phyloP scores from a whole-genome alignment of 2,113 vertebrate genomes.

The Dicerorhinus sumatrensis region DNA sequence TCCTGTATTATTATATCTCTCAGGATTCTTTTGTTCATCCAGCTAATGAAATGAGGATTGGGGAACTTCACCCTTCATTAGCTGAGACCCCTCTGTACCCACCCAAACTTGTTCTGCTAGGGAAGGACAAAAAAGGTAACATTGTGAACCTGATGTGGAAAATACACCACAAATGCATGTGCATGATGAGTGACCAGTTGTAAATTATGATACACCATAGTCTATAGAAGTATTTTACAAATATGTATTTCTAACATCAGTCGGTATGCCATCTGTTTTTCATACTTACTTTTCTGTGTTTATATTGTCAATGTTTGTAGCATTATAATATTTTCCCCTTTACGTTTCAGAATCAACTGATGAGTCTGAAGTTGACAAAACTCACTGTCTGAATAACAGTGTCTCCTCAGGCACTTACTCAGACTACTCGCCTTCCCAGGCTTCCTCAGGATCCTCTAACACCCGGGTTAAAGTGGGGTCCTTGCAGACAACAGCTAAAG shows the following conservation, averaged over 20 bases:
- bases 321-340: conserved; percentile 74
- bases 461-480: conserved; percentile 93
- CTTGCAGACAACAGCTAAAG: conserved; percentile 94
- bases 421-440: conserved; percentile 99
- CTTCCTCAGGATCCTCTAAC: conserved; percentile 98
- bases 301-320: not conserved
- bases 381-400: conserved; percentile 99
- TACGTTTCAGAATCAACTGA: conserved; percentile 96
- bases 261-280: conserved; percentile 43
- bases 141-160: conserved; percentile 26
- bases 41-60: conserved; percentile 98
- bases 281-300: conserved; percentile 61
- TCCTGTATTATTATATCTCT: conserved; percentile 85
- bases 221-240: conserved; percentile 27
- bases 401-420: conserved; percentile 99
- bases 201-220: conserved; percentile 27
- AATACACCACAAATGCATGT: conserved; percentile 73
- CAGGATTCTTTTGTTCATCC: conserved; percentile 98
- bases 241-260: conserved; percentile 8
- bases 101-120: conserved; percentile 98
- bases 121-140: conserved; percentile 99
- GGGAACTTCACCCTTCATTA: conserved; percentile 97
- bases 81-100: conserved; percentile 98
- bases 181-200: conserved; percentile 66
- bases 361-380: conserved; percentile 98